Conservation (phyloP, 2,888 invertebrate species). For the Elmis aenea region DNA sequence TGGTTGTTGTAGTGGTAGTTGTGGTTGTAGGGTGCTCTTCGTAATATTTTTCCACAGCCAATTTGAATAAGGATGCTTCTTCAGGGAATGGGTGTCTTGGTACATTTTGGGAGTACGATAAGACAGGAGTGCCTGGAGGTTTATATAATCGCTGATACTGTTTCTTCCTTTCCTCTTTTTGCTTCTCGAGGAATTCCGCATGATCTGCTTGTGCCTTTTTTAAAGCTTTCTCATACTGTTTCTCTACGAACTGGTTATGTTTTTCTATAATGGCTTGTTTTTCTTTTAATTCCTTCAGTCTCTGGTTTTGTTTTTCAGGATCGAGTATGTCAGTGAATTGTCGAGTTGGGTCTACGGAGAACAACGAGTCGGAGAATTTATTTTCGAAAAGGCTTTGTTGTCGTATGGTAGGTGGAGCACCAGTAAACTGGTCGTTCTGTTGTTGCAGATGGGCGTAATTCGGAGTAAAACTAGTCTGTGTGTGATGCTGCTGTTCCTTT, state of each 20-base stretch:
- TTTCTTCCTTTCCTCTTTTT: slow-evolving; percentile 60
- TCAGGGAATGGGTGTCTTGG: slow-evolving; percentile 56
- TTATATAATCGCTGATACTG: slow-evolving; percentile 43
- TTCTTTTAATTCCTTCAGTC: slow-evolving; percentile 64
- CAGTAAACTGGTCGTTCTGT: slow-evolving; percentile 12
- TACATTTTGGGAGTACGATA: slow-evolving; percentile 35
- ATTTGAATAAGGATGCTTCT: slow-evolving; percentile 60
- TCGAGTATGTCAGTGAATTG: slow-evolving; percentile 43
- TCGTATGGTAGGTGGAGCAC: slow-evolving; percentile 12
- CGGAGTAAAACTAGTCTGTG: slow-evolving; percentile 42
- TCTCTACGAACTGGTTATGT: slow-evolving; percentile 72
- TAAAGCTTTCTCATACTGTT: slow-evolving; percentile 73
- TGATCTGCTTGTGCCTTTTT: slow-evolving; percentile 71
- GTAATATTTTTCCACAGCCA: slow-evolving; percentile 63
- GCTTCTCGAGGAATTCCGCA: slow-evolving; percentile 63
- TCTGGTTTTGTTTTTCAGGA: slow-evolving; percentile 57
- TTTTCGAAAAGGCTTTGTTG: slow-evolving; percentile 19
- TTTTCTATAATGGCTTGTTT: slow-evolving; percentile 68
- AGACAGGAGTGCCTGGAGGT: slow-evolving; percentile 32
- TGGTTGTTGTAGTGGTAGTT: slow-evolving; percentile 63
- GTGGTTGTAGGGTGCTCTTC: slow-evolving; percentile 65
- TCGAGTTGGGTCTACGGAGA: slow-evolving; percentile 27
- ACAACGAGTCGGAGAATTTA: slow-evolving; percentile 32
- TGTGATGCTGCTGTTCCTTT: slow-evolving; percentile 38
- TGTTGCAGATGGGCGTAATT: slow-evolving; percentile 21